These are phyloP conservation scores for Pempheris klunzingeri DNA, from an alignment of 2,797 vertebrate species.

Conservation along the genomic window DNA sequence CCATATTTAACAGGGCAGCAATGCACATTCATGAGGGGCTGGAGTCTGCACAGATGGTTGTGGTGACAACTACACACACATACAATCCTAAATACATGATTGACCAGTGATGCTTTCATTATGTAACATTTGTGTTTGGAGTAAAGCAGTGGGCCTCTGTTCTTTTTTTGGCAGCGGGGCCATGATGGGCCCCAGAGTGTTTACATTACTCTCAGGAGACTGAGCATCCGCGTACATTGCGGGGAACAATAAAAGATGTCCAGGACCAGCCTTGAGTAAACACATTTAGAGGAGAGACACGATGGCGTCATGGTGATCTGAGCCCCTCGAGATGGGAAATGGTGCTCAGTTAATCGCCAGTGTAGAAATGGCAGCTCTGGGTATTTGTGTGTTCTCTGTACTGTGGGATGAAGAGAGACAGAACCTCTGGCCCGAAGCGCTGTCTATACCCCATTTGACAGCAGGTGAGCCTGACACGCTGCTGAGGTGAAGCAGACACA, in stretches of 20 bases:
- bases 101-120: constrained; percentile 66
- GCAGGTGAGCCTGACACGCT: constrained; percentile 58
- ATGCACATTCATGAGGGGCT: constrained; percentile 35
- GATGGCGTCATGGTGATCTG: constrained; percentile 55
- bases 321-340: constrained; percentile 45
- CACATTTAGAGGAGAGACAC: constrained; percentile 63
- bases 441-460: constrained; percentile 45
- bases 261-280: constrained; percentile 65
- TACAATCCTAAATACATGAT: constrained; percentile 40
- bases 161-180: constrained; percentile 73
- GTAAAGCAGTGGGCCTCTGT: constrained; percentile 53
- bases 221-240: constrained; percentile 56
- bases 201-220: constrained; percentile 75
- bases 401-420: constrained; percentile 57
- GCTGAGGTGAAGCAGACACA: constrained; percentile 73
- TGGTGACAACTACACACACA: constrained; percentile 29
- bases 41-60: not conserved
- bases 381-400: constrained; percentile 18
- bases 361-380: constrained; percentile 12
- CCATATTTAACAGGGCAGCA: constrained; percentile 29
- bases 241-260: constrained; percentile 74
- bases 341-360: constrained; percentile 20
- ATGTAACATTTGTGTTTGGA: constrained; percentile 69
- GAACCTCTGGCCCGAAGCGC: constrained; percentile 45
- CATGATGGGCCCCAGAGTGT: constrained; percentile 65